Evolutionary conservation across 2,888 invertebrate species (phyloP), one percentile per base, ranked within the genome.

Genomic region (Drosophila aldrichi): DNA sequence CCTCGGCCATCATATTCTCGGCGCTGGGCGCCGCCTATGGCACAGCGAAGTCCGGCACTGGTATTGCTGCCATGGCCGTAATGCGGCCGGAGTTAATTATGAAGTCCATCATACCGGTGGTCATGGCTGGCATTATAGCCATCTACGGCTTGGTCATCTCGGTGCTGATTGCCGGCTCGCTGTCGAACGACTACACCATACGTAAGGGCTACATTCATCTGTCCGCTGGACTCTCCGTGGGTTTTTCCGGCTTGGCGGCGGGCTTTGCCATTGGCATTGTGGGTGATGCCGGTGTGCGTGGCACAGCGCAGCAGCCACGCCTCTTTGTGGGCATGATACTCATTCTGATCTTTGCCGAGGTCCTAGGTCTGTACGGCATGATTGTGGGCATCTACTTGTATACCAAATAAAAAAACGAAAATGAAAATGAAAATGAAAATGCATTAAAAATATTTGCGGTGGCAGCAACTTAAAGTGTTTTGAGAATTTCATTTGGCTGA

Each of bases 51-150:
- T 82, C 87, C 0, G 84, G 89, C 9, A 76, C 84, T 0, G 84
- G 89, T 0, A 84, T 88, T 12, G 98, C 99, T 81, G 98, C 99
- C 91, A 99, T 99, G 99, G 98, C 99, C 85, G 99, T 99, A 91
- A 98, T 99, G 97, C 95, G 98, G 94, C 99, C 99, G 68, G 99
- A 99, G 94, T 95, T 99, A 91, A 99, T 99, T 43, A 84, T 84
- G 84, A 84, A 89, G 68, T 98, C 98, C 93, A 98, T 99, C 94
- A 99, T 99, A 94, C 99, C 99, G 79, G 99, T 99, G 81, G 97
- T 98, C 94, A 98, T 98, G 98, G 98, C 98, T 92, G 98, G 99
- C 97, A 99, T 99, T 92, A 97, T 99, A 92, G 99, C 98, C 94
- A 99, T 99, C 94, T 99, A 99, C 93, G 99, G 99, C 82, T 95